These are phyloP conservation scores for Scatophagus argus DNA, from an alignment of 2,113 vertebrate genomes.

Conservation along the genomic window DNA sequence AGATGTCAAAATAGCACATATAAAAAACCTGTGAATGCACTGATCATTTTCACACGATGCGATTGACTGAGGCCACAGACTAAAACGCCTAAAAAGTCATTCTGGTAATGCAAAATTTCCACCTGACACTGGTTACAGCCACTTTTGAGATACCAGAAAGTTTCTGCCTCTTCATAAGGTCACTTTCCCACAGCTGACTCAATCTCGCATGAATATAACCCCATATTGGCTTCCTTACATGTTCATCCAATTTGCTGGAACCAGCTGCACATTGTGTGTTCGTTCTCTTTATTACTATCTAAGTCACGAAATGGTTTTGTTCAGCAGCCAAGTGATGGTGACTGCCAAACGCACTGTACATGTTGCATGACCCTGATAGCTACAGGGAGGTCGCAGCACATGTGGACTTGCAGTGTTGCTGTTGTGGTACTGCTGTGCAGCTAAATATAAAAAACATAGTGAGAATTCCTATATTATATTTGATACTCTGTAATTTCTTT, in stretches of 20 bases:
- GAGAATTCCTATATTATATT: background rate
- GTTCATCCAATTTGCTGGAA: conserved; percentile 48
- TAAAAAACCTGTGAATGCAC: background rate
- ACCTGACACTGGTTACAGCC: background rate
- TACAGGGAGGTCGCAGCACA: conserved; percentile 18
- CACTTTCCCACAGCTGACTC: conserved; percentile 18
- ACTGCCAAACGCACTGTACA: conserved; percentile 35
- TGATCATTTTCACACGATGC: background rate
- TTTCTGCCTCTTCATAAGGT: background rate
- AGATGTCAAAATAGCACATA: background rate
- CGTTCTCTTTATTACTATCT: conserved; percentile 43
- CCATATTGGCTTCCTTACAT: conserved; percentile 22
- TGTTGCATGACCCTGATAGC: conserved; percentile 31
- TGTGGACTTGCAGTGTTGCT: background rate
- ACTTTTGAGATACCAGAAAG: background rate
- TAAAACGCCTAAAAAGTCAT: background rate
- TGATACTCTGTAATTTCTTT: background rate
- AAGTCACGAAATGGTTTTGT: conserved; percentile 42
- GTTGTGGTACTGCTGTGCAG: conserved; percentile 22
- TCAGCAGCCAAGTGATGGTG: conserved; percentile 9
- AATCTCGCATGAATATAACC: background rate
- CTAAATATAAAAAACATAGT: background rate
- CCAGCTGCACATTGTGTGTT: conserved; percentile 41
- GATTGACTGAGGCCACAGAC: background rate
- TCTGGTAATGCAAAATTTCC: background rate